phyloP scores from a whole-genome alignment of 2,113 vertebrate species.

The Benitochromis conjunctus region DNA sequence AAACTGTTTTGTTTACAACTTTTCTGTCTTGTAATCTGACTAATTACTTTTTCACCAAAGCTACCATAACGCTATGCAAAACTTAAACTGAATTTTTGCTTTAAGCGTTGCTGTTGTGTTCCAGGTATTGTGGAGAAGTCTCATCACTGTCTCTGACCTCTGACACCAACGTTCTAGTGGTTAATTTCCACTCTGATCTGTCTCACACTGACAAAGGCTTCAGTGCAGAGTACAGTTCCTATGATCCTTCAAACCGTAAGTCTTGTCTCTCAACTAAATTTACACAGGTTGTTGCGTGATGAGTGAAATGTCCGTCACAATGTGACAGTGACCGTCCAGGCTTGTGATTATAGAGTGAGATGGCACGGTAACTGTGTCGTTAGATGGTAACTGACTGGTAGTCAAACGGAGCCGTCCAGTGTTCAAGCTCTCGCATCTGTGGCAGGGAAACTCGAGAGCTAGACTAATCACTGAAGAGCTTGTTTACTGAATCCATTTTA shows the following conservation, averaged over 20 bases:
- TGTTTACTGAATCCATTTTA: constrained; percentile 56
- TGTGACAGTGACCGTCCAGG: background rate
- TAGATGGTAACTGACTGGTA: constrained; percentile 28
- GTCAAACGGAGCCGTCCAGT: constrained; percentile 29
- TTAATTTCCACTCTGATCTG: constrained; percentile 73
- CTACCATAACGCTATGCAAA: background rate
- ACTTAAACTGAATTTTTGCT: background rate
- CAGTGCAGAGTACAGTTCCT: constrained; percentile 60
- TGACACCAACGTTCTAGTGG: constrained; percentile 21
- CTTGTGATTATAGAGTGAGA: background rate
- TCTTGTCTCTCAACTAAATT: background rate
- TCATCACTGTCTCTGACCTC: constrained; percentile 58
- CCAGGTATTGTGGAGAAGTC: constrained; percentile 75
- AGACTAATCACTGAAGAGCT: constrained; percentile 47
- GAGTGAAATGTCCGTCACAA: background rate
- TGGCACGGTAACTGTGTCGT: background rate
- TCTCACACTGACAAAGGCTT: constrained; percentile 79
- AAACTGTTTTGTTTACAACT: background rate
- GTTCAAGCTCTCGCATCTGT: constrained; percentile 2
- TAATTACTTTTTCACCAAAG: background rate
- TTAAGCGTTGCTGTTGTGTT: background rate
- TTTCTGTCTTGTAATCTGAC: background rate
- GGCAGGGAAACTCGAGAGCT: constrained; percentile 30
- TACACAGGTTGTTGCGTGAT: background rate
- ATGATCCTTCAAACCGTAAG: constrained; percentile 73